Percentiles rank a stretch among this genome's conserved stretches.
phyloP scores from a whole-genome alignment of 2,113 vertebrate genomes.

The Cryptoleucopteryx plumbea region DNA sequence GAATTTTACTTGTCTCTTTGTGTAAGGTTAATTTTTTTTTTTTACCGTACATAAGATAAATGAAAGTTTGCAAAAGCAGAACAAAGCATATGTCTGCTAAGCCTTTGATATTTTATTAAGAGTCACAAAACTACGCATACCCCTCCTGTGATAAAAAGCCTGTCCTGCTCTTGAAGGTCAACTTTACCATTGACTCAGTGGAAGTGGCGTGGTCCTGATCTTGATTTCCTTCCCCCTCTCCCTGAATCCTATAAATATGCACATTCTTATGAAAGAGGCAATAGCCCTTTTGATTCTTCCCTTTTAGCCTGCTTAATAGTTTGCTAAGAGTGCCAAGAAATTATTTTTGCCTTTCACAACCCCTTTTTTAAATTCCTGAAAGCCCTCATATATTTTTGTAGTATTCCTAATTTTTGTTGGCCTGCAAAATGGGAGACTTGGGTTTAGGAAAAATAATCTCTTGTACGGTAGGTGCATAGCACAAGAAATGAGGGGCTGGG shows the following conservation, averaged over 20 bases:
- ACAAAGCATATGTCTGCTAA: not conserved
- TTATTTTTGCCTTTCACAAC: not conserved
- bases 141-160: not conserved
- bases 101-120: not conserved
- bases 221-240: not conserved
- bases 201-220: not conserved
- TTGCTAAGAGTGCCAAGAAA: not conserved
- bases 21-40: not conserved
- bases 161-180: not conserved
- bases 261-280: not conserved
- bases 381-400: not conserved
- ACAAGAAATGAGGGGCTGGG: accelerated
- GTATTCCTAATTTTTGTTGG: not conserved
- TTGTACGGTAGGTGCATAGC: not conserved
- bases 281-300: not conserved
- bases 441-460: not conserved
- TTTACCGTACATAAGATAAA: not conserved
- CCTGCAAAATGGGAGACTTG: not conserved
- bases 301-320: not conserved
- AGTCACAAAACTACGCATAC: not conserved
- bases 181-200: not conserved
- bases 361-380: not conserved
- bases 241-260: not conserved
- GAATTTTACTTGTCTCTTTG: not conserved
- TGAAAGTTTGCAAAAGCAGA: not conserved